Percentiles rank a stretch among this genome's conserved stretches.
Evolutionary conservation across 1,140 invertebrate species (phyloP).

Genomic region (Hirudo medicinalis): DNA sequence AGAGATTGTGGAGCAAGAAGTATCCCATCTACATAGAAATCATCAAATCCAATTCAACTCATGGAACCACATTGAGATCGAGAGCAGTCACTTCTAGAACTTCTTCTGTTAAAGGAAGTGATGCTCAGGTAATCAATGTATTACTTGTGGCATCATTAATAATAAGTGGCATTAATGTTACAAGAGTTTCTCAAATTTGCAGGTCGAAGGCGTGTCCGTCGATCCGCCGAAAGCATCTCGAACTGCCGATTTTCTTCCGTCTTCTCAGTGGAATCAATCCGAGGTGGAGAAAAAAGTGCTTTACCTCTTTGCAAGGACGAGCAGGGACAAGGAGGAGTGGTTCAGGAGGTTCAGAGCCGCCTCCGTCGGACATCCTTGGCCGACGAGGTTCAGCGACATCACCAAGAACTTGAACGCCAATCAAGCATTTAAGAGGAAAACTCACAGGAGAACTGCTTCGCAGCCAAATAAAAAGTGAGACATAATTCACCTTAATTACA

Average conservation of each 20-base stretch:
- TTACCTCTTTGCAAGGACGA: constrained; percentile 64
- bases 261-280: not conserved
- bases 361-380: constrained; percentile 32
- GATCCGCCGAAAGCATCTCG: too few relatives aligned
- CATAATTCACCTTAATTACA: too few relatives aligned
- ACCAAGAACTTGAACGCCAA: too few relatives aligned
- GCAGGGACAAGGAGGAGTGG: constrained; percentile 80
- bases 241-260: too few relatives aligned
- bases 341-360: constrained; percentile 42
- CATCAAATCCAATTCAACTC: constrained; percentile 11
- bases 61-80: not conserved
- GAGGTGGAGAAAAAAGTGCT: constrained; percentile 29
- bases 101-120: not conserved
- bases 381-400: not conserved
- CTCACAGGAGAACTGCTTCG: too few relatives aligned
- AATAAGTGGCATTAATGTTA: not conserved
- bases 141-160: not conserved
- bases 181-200: not conserved
- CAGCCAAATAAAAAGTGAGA: too few relatives aligned
- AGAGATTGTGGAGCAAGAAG: constrained; percentile 73
- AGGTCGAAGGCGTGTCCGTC: not conserved
- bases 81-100: constrained; percentile 1
- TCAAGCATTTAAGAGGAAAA: too few relatives aligned
- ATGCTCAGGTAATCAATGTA: constrained; percentile 7
- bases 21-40: constrained; percentile 64